Conservation (phyloP, 2,797 vertebrate species). For the Cynopterus sphinx region DNA sequence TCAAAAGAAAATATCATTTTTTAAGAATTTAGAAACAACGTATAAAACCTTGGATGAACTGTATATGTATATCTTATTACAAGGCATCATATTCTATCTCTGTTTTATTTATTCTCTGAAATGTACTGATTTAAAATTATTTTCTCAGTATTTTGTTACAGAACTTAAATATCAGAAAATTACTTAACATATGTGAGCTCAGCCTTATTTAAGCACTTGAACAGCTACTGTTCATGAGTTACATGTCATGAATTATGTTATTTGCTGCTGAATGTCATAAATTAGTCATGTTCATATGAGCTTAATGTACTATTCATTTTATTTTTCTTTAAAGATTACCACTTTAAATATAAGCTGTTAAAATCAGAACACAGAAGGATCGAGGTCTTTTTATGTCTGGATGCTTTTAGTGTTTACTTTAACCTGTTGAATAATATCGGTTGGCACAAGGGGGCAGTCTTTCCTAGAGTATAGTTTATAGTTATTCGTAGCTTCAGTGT, state of each 20-base stretch:
- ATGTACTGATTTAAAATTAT: background rate
- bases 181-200: background rate
- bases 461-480: slow-evolving; percentile 32
- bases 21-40: slow-evolving; percentile 30
- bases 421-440: background rate
- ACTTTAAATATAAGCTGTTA: slow-evolving; percentile 45
- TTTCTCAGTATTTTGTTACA: slow-evolving; percentile 42
- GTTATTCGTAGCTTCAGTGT: background rate
- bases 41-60: background rate
- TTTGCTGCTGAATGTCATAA: slow-evolving; percentile 27
- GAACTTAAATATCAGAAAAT: slow-evolving; percentile 4
- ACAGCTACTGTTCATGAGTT: background rate
- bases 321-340: slow-evolving; percentile 22
- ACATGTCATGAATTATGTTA: background rate
- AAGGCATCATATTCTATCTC: background rate
- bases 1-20: background rate
- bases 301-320: background rate
- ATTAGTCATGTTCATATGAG: background rate
- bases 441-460: slow-evolving; percentile 82
- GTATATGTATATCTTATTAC: background rate
- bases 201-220: background rate
- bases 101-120: background rate
- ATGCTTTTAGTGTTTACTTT: background rate
- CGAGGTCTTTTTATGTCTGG: background rate
- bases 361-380: slow-evolving; percentile 49